Evolutionary conservation across 2,113 vertebrate species (phyloP).

Genomic region (Prietella phreatophila): DNA sequence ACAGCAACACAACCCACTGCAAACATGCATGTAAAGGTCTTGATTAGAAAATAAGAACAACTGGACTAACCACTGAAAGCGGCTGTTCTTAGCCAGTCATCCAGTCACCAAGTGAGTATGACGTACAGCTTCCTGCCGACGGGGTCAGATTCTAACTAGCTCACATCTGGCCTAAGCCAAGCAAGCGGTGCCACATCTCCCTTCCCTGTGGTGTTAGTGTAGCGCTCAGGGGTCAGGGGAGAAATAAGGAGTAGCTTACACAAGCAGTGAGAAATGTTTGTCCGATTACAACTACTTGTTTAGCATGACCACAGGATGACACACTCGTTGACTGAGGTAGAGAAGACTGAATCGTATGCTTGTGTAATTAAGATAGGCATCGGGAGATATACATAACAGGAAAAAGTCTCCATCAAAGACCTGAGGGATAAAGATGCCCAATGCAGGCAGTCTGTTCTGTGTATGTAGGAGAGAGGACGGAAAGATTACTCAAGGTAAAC

Average conservation of each 20-base stretch:
- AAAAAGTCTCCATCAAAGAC: constrained; percentile 58
- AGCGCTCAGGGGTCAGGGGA: constrained; percentile 44
- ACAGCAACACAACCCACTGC: neutral
- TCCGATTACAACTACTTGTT: constrained; percentile 59
- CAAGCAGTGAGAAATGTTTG: constrained; percentile 48
- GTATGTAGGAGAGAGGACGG: constrained; percentile 45
- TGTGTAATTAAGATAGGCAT: constrained; percentile 60
- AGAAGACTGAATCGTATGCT: constrained; percentile 35
- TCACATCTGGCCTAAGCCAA: constrained; percentile 58
- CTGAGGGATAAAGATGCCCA: constrained; percentile 44
- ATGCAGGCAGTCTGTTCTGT: constrained; percentile 52
- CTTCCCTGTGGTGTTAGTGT: constrained; percentile 48
- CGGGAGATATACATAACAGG: constrained; percentile 50
- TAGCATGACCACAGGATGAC: constrained; percentile 56
- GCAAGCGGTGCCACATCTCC: constrained; percentile 32
- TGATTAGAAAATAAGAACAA: neutral
- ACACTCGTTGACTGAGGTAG: constrained; percentile 38
- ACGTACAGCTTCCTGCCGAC: constrained; percentile 68
- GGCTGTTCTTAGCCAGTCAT: constrained; percentile 11
- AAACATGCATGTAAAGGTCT: neutral
- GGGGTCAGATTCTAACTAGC: constrained; percentile 65
- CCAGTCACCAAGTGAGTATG: constrained; percentile 56
- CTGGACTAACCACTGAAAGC: constrained; percentile 1
- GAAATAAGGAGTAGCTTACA: constrained; percentile 46
- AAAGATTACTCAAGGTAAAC: constrained; percentile 60